phyloP scores from a whole-genome alignment of 2,113 vertebrate species.

The Brachyhypopomus occidentalis region DNA sequence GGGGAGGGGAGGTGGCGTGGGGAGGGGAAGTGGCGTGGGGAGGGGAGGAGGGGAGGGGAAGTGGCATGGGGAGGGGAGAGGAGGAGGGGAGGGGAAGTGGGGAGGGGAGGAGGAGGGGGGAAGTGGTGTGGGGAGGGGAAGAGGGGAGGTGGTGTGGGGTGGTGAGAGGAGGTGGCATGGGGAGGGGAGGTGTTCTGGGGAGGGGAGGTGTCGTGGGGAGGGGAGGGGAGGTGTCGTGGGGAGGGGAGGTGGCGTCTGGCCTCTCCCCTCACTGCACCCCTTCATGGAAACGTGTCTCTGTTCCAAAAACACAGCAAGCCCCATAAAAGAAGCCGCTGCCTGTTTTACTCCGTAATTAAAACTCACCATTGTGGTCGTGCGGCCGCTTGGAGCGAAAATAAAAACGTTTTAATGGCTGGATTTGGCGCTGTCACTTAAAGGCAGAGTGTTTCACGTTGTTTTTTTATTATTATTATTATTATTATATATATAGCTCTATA shows the following conservation, averaged over 20 bases:
- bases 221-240: slow-evolving; percentile 59
- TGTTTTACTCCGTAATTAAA: slow-evolving; percentile 64
- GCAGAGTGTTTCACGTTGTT: slow-evolving; percentile 38
- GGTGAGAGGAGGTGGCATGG: no score
- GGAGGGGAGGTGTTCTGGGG: no score
- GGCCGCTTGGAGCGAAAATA: slow-evolving; percentile 50
- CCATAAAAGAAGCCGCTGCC: slow-evolving; percentile 61
- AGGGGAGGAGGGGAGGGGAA: no score
- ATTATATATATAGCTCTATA: not conserved
- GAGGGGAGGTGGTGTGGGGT: no score
- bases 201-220: slow-evolving; percentile 40
- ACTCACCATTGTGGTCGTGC: slow-evolving; percentile 56
- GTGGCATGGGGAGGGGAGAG: no score
- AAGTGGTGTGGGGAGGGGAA: no score
- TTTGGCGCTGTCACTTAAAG: slow-evolving; percentile 58
- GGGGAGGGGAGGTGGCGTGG: no score
- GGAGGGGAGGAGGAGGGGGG: no score
- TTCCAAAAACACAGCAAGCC: slow-evolving; percentile 59
- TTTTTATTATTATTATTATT: slow-evolving; percentile 36
- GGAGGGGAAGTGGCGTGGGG: no score
- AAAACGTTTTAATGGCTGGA: slow-evolving; percentile 60
- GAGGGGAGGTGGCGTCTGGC: no score
- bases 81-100: no score
- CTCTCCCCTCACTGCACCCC: slow-evolving; percentile 48
- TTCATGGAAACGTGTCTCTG: slow-evolving; percentile 62